These are phyloP conservation scores for Gobiocypris rarus DNA, from an alignment of 2,113 vertebrate species.

Conservation along the genomic window DNA sequence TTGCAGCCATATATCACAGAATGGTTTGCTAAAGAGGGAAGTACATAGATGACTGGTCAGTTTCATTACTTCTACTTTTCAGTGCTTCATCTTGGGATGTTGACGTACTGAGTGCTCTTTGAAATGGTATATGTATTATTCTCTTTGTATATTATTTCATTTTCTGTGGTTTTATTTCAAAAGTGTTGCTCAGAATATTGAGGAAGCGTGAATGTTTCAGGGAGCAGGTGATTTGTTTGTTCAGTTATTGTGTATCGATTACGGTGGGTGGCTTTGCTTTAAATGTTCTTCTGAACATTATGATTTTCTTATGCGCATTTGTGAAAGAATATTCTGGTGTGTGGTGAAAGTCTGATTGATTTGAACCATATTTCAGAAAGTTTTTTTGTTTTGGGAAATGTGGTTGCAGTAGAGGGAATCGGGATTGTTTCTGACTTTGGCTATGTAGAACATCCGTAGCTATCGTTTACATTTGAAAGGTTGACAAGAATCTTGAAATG, in stretches of 20 bases:
- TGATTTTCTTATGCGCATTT: not conserved
- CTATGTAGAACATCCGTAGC: not conserved
- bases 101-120: not conserved
- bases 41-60: constrained; percentile 37
- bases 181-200: not conserved
- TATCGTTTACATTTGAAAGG: no score
- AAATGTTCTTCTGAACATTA: not conserved
- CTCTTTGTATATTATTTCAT: not conserved
- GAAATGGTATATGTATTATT: constrained; percentile 45
- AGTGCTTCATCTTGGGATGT: constrained; percentile 7
- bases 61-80: constrained; percentile 28
- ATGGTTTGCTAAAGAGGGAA: constrained; percentile 49
- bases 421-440: not conserved
- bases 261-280: not conserved
- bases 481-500: not conserved
- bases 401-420: not conserved
- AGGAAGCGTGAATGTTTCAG: not conserved
- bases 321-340: not conserved
- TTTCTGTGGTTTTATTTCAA: not conserved
- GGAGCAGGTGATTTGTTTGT: not conserved
- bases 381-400: not conserved
- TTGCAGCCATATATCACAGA: constrained; percentile 31
- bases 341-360: not conserved
- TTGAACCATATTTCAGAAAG: not conserved
- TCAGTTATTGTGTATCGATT: not conserved